Evolutionary conservation across 2,888 invertebrate genomes (phyloP).

Genomic region (Meiosimyza platycephala): DNA sequence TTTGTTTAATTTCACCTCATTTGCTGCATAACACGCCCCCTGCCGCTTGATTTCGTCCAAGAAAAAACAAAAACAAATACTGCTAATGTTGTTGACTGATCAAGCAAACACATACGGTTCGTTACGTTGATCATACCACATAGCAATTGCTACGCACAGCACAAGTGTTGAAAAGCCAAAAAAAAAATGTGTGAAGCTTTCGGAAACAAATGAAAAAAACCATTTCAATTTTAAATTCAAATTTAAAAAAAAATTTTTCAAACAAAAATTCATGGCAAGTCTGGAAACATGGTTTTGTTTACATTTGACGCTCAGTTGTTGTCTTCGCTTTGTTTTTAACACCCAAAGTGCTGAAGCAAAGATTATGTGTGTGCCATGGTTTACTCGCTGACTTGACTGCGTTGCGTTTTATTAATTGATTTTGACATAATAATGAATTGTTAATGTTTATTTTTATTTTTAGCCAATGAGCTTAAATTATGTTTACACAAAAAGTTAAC

Average conservation of each 20-base stretch:
- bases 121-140: background rate
- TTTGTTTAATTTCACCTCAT: slow-evolving; percentile 19
- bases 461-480: background rate
- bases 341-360: too few species aligned
- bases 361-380: too few species aligned
- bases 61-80: too few species aligned
- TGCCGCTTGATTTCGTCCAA: background rate
- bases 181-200: slow-evolving; percentile 25
- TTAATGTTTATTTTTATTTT: slow-evolving; percentile 25
- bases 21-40: background rate
- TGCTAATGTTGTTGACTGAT: slow-evolving; percentile 1
- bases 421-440: slow-evolving; percentile 32
- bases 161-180: background rate
- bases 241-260: background rate
- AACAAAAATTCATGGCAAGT: too few species aligned
- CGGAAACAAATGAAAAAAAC: too few species aligned
- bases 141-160: background rate
- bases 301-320: slow-evolving; percentile 13
- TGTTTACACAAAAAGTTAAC: slow-evolving; percentile 31
- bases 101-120: background rate
- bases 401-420: slow-evolving; percentile 37
- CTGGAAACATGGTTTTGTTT: background rate
- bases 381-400: background rate
- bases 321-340: slow-evolving; percentile 1
- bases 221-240: background rate